Base-by-base conservation (phyloP, 2,888 invertebrate species). In the Baccha elongata region DNA sequence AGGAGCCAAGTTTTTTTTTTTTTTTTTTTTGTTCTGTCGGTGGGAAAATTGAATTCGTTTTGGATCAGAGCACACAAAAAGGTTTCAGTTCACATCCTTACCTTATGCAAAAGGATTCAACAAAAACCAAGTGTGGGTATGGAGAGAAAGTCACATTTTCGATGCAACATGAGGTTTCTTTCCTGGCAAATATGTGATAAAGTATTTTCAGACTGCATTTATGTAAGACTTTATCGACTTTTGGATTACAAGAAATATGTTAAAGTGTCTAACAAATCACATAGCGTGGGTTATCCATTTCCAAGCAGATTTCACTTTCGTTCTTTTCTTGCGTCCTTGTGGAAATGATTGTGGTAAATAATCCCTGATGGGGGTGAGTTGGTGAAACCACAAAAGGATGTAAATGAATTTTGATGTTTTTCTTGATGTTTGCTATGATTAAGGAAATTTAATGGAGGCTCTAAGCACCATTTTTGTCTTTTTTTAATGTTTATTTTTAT, bases 151-250 rank as follows among this genome's bases (percentile, higher is more conserved):
- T 26, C 37, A 37, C 48, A n/a, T n/a, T n/a, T 15, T 26, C n/a
- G 26, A 26, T 48, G 26, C 23, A 64, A 55, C 40, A 55, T 64
- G 46, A 26, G 35, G 60, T 46, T 68, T 68, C 10, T n/a, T n/a
- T 10, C 17, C 46, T 64, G 64, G 40, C 29, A 76, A 69, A 55
- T 65, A 55, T 76, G 48, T 58, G 62, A 58, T 71, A 71, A 76
- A 58, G 48, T 55, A 10, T 17, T 62, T 53, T 53, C 35, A 29
- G n/a, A 29, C 15, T 62, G 50, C 44, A 68, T 53, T 53, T 46
- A 32, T 29, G 58, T 29, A 15, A n/a, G 1, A 37, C 3, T 15
- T 26, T 40, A 40, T 17, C 53, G 19, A 60, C 60, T 60, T 11
- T n/a, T 19, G 42, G 71, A 19, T 32, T 62, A 32, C 68, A 68